Percentiles rank a stretch among this genome's conserved stretches.
phyloP scores from a whole-genome alignment of 2,797 vertebrate genomes.

The Poeciliopsis infans region DNA sequence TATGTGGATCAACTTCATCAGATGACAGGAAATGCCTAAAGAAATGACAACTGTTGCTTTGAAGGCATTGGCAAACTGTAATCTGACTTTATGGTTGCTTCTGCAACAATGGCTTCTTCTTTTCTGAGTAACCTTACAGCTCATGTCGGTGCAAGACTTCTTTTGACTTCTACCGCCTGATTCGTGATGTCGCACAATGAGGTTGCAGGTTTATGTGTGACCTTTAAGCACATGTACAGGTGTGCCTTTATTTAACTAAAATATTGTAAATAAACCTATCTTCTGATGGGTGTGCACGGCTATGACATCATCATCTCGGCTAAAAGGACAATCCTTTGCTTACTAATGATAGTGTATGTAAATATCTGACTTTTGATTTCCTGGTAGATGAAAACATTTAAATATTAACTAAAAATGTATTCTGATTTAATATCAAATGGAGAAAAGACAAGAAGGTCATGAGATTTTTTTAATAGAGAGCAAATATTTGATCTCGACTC shows the following conservation, averaged over 20 bases:
- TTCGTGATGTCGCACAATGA: background rate
- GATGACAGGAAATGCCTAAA: background rate
- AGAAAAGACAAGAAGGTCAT: background rate
- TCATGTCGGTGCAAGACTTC: background rate
- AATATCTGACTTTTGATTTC: background rate
- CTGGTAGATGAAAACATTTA: background rate
- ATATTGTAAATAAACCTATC: background rate
- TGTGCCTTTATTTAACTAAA: background rate
- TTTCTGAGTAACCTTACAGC: background rate
- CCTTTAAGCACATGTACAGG: background rate
- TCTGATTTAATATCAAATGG: background rate
- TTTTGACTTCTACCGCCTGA: background rate
- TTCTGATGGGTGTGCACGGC: background rate
- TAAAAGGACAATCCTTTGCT: too few species aligned
- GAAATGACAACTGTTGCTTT: background rate
- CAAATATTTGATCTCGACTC: background rate
- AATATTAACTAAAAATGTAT: background rate
- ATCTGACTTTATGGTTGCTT: background rate
- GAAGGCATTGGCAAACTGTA: background rate
- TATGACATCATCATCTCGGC: background rate
- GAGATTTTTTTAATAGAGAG: background rate
- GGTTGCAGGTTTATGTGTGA: background rate
- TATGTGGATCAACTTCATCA: background rate
- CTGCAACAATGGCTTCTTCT: background rate
- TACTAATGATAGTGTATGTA: background rate